phyloP scores from a whole-genome alignment of 2,113 vertebrate genomes.

The Stercorarius parasiticus region DNA sequence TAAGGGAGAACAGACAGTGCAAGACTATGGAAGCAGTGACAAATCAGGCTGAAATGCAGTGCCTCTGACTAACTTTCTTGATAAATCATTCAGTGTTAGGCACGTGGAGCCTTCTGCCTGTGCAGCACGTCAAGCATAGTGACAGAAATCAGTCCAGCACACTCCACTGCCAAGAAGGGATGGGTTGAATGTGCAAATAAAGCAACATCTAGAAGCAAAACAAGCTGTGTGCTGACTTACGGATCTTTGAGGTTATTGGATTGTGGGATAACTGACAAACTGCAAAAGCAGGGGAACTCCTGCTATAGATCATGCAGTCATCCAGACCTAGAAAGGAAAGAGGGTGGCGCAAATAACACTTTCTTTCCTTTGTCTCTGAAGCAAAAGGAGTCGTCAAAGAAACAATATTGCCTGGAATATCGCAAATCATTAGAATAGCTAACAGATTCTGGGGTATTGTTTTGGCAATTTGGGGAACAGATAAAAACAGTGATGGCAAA shows the following conservation, averaged over 20 bases:
- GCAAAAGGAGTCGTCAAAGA: neutral
- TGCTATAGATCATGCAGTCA: accelerated
- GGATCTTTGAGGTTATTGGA: neutral
- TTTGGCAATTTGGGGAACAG: neutral
- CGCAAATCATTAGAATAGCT: neutral
- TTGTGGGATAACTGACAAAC: neutral
- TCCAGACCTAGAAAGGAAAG: neutral
- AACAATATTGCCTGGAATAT: neutral
- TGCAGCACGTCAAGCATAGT: neutral
- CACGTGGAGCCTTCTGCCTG: neutral
- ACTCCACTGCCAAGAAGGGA: neutral
- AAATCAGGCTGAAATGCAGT: neutral
- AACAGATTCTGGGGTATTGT: neutral
- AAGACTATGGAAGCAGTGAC: accelerated
- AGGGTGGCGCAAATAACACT: neutral
- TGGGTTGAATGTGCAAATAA: neutral
- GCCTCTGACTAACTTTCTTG: neutral
- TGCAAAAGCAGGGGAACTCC: neutral
- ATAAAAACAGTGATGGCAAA: neutral
- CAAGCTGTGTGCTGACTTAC: neutral
- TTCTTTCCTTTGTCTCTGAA: neutral
- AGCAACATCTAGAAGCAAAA: neutral
- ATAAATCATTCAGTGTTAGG: neutral
- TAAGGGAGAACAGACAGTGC: accelerated
- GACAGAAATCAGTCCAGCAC: neutral